These are phyloP conservation scores for Mus spretus DNA, from an alignment of 2,797 vertebrate genomes.

Conservation along the genomic window DNA sequence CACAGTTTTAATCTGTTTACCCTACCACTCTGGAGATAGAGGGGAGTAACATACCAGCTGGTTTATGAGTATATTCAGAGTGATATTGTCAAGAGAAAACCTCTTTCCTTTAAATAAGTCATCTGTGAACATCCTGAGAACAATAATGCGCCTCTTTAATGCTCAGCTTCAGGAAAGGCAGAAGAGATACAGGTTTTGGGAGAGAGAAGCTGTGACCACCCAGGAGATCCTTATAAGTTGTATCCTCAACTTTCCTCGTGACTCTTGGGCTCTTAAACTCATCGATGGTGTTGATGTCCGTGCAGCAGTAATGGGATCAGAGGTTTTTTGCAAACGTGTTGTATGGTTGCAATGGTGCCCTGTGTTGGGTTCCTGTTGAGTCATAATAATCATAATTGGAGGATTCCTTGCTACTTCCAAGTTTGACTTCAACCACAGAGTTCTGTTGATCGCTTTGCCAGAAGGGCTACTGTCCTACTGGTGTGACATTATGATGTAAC, in stretches of 20 bases:
- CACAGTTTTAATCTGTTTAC: background rate
- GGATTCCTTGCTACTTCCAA: background rate
- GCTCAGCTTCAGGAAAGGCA: background rate
- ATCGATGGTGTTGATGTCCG: background rate
- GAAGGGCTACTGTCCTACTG: background rate
- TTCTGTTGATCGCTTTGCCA: background rate
- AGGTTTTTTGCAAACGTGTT: background rate
- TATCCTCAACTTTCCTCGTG: background rate
- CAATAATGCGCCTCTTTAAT: background rate
- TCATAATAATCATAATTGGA: rapidly evolving
- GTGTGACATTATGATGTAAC: background rate
- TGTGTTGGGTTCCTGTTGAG: background rate
- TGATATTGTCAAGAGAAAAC: background rate
- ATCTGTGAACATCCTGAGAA: constrained; percentile 15
- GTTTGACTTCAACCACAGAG: background rate
- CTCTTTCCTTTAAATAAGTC: background rate
- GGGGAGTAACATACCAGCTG: background rate
- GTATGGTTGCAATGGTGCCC: background rate
- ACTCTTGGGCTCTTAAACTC: background rate
- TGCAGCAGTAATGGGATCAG: background rate
- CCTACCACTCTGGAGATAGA: background rate
- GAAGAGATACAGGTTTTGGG: background rate
- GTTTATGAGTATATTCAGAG: background rate
- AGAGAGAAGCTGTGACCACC: background rate
- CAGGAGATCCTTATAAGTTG: background rate